Base-by-base conservation (phyloP, 2,113 vertebrate genomes). In the Taxidea taxus region DNA sequence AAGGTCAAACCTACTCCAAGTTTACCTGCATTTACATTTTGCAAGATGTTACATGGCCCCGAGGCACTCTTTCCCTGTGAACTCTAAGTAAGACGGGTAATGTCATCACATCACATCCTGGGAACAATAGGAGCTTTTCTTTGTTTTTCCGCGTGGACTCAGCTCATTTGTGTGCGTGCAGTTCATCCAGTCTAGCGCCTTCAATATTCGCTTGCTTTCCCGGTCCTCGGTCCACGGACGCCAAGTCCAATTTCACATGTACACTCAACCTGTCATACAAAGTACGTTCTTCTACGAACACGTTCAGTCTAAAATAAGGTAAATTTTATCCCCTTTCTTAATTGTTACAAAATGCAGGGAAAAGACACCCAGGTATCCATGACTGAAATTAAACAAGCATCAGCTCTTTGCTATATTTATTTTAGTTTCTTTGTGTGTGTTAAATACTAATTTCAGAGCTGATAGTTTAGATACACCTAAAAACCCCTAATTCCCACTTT, bases 41-140 rank as follows among this genome's bases (percentile, higher is more conserved):
- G 56, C 64, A 94, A 39, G 54, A 62, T 27, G 81, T 66, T 58
- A 84, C 54, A 44, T 56, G 16, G 84, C 82, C 62, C 80, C 18
- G 81, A 74, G 51, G 4, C 29, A n/a, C 81, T 85, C 95, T 97
- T 97, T 10, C n/a, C 68, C 70, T 74, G 34, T 34, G 49, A 94
- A 94, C 39, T 56, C 20, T 25, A 44, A 82, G 27, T 80, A 90
- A 93, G 86, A 49, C 20, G 89, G 21, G 11, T 87, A 97, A 72
- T 62, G 31, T 31, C 78, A 94, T 95, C 86, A 64, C 18, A 60
- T 77, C n/a, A 51, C 42, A 81, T 92, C 1, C 0, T 31, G 74
- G 72, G 7, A 70, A 74, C 31, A 95, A 87, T 6, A 75, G 23
- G 39, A 78, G 14, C 11, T 66, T 60, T 23, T 64, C 68, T 60